Conservation (phyloP, 2,113 vertebrate species). For the Puffinus mauretanicus region DNA sequence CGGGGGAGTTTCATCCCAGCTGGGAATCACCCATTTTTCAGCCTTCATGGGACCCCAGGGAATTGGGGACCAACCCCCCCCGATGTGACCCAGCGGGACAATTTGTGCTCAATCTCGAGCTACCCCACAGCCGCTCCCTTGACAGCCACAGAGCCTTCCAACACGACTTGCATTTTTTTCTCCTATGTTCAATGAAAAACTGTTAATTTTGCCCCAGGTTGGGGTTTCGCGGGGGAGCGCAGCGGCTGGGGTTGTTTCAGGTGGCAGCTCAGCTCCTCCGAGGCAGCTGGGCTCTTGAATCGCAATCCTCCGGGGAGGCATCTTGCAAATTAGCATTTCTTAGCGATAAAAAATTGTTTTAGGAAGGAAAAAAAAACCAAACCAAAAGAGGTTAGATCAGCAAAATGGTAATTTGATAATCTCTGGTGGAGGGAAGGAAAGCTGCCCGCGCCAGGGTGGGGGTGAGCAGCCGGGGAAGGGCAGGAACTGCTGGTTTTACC, state of each 20-base stretch:
- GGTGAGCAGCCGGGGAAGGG: neutral
- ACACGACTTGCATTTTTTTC: rapidly evolving
- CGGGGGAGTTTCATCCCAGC: neutral
- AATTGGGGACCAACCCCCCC: neutral
- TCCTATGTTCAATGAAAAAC: neutral
- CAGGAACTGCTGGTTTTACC: neutral
- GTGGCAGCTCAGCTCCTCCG: rapidly evolving
- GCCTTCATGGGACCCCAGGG: neutral
- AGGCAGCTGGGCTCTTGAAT: slow-evolving; percentile 9
- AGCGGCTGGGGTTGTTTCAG: neutral
- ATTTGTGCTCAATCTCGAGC: neutral
- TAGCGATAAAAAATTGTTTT: slow-evolving; percentile 5
- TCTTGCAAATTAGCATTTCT: slow-evolving; percentile 15
- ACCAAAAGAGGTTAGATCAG: neutral
- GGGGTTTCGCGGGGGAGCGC: neutral
- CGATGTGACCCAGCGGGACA: rapidly evolving
- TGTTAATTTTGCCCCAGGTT: neutral
- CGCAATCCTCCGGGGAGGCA: neutral
- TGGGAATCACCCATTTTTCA: neutral
- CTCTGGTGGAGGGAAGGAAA: neutral
- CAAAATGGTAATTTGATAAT: slow-evolving; percentile 10
- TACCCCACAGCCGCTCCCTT: neutral
- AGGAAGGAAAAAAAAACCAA: neutral
- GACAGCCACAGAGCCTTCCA: neutral
- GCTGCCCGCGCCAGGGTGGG: neutral